Evolutionary conservation across 1,140 invertebrate species (phyloP).

Genomic region (Phocides pigmalion): DNA sequence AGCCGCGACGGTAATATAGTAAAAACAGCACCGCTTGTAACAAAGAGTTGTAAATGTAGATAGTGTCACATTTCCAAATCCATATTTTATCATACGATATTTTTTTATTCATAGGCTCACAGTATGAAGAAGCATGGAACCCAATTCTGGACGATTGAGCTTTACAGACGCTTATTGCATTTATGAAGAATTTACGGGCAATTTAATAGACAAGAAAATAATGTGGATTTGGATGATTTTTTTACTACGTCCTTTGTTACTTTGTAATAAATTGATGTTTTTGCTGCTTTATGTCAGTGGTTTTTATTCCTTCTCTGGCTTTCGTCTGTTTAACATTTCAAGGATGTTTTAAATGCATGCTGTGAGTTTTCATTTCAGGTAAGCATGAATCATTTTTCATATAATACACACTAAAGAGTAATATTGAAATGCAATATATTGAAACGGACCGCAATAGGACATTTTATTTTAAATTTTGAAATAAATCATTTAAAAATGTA

Average conservation of each 20-base stretch:
- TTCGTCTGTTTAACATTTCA: constrained; percentile 5
- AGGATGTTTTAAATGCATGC: constrained; percentile 37
- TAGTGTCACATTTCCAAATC: constrained; percentile 61
- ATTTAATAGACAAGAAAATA: constrained; percentile 50
- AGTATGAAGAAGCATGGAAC: constrained; percentile 65
- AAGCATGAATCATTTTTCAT: constrained; percentile 37
- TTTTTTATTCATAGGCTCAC: constrained; percentile 78
- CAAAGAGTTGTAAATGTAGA: neutral
- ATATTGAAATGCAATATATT: no score
- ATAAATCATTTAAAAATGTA: no score
- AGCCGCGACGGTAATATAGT: neutral
- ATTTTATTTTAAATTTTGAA: no score
- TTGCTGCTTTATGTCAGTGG: constrained; percentile 55
- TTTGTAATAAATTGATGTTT: constrained; percentile 68
- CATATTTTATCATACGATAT: constrained; percentile 60
- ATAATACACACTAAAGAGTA: no score
- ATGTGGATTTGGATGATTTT: constrained; percentile 73
- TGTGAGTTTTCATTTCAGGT: constrained; percentile 39
- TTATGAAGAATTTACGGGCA: constrained; percentile 59
- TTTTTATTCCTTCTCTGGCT: constrained; percentile 41
- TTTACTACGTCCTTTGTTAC: constrained; percentile 49
- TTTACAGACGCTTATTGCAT: constrained; percentile 61
- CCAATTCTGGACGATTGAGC: constrained; percentile 44
- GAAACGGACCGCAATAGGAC: no score
- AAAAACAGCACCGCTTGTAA: neutral